Base-by-base conservation (phyloP, 2,888 invertebrate species). In the Siphlonurus alternatus region DNA sequence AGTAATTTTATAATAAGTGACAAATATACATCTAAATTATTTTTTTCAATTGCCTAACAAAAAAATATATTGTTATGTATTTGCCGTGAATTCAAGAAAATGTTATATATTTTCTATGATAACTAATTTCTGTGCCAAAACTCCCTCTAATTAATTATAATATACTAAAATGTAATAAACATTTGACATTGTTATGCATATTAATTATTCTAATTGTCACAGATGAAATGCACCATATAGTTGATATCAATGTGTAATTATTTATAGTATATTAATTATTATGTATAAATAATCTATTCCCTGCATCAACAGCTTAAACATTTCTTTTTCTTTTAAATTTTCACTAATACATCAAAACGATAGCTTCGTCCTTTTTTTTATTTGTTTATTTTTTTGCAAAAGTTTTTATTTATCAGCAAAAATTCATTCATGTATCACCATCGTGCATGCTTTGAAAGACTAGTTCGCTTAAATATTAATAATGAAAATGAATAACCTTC, bases 391-490 rank as follows among this genome's bases (percentile, higher is more conserved):
- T 38, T 38, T 38, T 38, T 38, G 5, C 38, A 38, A 38, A 10
- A 38, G 15, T n/a, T n/a, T n/a, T n/a, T n/a, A n/a, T n/a, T n/a
- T n/a, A 38, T 10, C 38, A 5, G 15, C 38, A 38, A 38, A 38
- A 38, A 38, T 38, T 38, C n/a, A n/a, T n/a, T n/a, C 38, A 38
- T 10, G 38, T 38, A 38, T 38, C 38, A 38, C 38, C 56, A 56
- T 22, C 22, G 56, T 56, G 56, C 56, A 56, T 56, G 56, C 56
- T 56, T 56, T 56, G 56, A 56, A 56, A 56, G 56, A 56, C 56
- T 56, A 56, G 56, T 56, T 56, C 56, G 5, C 38, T 38, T 38
- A 38, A 5, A 38, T 38, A 38, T 38, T 38, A 38, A 38, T 38
- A 15, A n/a, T n/a, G n/a, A n/a, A 38, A 38, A 38, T 38, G 38